Percentiles rank a stretch among this genome's conserved stretches.
phyloP scores from a whole-genome alignment of 2,888 invertebrate species.

The Parnassius apollo region DNA sequence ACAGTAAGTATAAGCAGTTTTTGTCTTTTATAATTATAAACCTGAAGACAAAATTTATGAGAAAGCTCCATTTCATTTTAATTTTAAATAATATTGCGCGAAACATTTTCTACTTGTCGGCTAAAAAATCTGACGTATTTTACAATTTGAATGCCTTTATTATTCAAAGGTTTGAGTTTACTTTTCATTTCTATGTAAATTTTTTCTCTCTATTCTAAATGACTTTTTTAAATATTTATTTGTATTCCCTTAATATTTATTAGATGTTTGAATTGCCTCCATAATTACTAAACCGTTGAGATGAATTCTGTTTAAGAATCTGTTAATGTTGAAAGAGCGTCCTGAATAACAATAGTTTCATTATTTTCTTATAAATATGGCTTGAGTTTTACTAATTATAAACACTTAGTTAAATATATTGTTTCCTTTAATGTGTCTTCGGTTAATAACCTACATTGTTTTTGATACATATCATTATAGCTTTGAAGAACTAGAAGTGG shows the following conservation, averaged over 20 bases:
- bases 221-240: constrained; percentile 13
- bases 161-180: constrained; percentile 32
- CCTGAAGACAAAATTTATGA: not conserved
- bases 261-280: constrained; percentile 8
- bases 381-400: no score
- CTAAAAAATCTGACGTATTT: constrained; percentile 25
- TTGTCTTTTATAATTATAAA: no score
- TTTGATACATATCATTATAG: no score
- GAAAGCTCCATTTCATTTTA: constrained; percentile 9
- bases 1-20: no score
- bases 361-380: no score
- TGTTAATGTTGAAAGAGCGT: no score
- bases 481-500: no score
- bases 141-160: constrained; percentile 33
- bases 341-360: no score
- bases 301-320: not conserved
- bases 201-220: constrained; percentile 23
- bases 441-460: no score
- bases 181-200: constrained; percentile 41
- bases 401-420: no score
- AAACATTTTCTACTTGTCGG: constrained; percentile 19
- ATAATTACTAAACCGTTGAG: not conserved
- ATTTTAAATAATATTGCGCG: constrained; percentile 25
- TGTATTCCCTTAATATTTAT: constrained; percentile 11
- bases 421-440: no score